Evolutionary conservation across 2,888 invertebrate genomes (phyloP).

Genomic region (Lithodes maja): DNA sequence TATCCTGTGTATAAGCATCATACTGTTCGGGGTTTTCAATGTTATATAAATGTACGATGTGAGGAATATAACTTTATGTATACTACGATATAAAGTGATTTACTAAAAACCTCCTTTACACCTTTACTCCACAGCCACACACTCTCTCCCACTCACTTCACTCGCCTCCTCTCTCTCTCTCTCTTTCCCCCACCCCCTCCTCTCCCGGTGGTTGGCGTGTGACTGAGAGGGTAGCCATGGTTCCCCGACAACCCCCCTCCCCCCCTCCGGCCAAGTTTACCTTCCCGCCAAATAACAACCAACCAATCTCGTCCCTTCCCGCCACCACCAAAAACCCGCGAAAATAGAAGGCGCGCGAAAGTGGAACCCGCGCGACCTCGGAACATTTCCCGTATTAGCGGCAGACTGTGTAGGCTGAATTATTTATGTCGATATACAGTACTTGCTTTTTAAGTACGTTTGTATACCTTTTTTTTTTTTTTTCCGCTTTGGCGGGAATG

Average conservation of each 20-base stretch:
- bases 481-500: no score
- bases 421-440: neutral
- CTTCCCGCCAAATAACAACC: neutral
- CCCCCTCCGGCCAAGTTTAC: neutral
- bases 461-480: no score
- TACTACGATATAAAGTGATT: no score
- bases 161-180: slow-evolving; percentile 9
- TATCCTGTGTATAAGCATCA: no score
- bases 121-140: neutral
- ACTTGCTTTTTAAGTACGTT: no score
- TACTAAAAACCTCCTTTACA: no score
- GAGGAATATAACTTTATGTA: no score
- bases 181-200: slow-evolving; percentile 9
- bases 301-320: neutral
- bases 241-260: neutral
- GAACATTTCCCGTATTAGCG: neutral
- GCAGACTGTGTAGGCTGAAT: neutral
- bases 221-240: neutral
- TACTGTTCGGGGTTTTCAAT: no score
- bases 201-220: neutral
- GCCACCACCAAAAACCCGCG: neutral
- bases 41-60: no score
- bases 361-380: neutral
- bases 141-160: neutral
- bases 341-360: neutral